Evolutionary conservation across 2,797 vertebrate genomes (phyloP), one percentile per base, ranked within the genome.

Genomic region (Odontamblyopus rebecca): DNA sequence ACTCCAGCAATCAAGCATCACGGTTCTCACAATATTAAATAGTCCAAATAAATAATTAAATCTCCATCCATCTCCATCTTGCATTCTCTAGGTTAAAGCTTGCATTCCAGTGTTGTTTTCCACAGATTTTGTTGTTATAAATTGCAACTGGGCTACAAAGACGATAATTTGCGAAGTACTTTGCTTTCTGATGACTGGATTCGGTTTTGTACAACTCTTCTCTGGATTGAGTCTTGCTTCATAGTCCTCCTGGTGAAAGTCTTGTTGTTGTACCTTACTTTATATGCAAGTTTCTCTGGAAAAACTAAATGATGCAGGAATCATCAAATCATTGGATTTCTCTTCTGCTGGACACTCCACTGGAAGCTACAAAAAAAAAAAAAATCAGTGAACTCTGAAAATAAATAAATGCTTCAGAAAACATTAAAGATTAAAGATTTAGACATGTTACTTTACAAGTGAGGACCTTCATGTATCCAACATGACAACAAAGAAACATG

Each of bases 241-340:
- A 19, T 9, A 1, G 11, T 56, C 8, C 35, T 44, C 5, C 29
- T 27, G 11, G 62, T 44, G 15, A 26, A 23, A 29, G 1, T 29
- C 9, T 16, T 30, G 4, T 13, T 53, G 62, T 71, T 32, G 41
- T 29, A 2, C 19, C n/a, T 89, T 82, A 94, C 19, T 23, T 89
- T 82, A 94, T 67, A 94, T 74, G 0, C 93, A 88, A 3, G 91
- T 94, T 83, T 94, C 93, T 1, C 56, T 78, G 61, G 90, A 88
- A 63, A 89, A 85, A 67, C 88, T 82, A 69, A 90, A 0, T 0
- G 89, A 87, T 0, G 85, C 30, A 2, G 85, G 70, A 76, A 84
- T 50, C 51, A 54, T 70, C 29, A 71, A 16, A 0, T 85, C 84
- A 41, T 85, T 87, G 73, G 76, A 27, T 3, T 62, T 70, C 29